phyloP scores from a whole-genome alignment of 2,113 vertebrate species.

The Uria aalge region DNA sequence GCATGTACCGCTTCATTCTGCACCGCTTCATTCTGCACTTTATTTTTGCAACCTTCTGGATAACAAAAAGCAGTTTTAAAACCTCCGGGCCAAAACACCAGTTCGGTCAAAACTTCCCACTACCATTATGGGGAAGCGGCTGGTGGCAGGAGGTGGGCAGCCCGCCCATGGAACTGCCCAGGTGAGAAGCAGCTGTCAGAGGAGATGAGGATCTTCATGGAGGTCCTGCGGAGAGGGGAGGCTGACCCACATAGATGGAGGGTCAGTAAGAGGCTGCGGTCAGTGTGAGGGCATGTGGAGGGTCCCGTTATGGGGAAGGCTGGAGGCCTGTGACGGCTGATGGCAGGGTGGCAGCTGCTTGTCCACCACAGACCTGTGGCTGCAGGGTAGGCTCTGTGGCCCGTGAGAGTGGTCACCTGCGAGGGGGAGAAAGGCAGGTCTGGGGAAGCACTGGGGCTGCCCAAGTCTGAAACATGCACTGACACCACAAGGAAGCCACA shows the following conservation, averaged over 20 bases:
- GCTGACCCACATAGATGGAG: accelerated
- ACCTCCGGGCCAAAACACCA: neutral
- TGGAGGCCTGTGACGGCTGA: neutral
- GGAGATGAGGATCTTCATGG: neutral
- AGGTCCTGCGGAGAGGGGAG: neutral
- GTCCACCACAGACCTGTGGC: neutral
- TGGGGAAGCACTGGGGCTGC: neutral
- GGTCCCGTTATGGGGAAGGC: neutral
- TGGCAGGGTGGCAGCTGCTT: neutral
- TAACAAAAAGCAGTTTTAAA: neutral
- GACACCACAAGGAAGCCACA: accelerated
- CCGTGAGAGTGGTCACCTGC: accelerated
- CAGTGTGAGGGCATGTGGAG: neutral
- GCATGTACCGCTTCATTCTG: neutral
- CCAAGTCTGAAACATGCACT: accelerated
- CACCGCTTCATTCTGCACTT: neutral
- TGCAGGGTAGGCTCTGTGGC: neutral
- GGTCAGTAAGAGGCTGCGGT: neutral
- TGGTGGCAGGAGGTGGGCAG: neutral
- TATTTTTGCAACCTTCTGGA: neutral
- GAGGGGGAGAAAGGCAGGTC: neutral
- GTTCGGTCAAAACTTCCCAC: neutral
- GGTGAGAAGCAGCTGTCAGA: neutral
- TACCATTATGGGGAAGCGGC: neutral
- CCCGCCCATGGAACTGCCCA: neutral